Evolutionary conservation across 2,113 vertebrate genomes (phyloP), one percentile per base, ranked within the genome.

Genomic region (Tyto alba): DNA sequence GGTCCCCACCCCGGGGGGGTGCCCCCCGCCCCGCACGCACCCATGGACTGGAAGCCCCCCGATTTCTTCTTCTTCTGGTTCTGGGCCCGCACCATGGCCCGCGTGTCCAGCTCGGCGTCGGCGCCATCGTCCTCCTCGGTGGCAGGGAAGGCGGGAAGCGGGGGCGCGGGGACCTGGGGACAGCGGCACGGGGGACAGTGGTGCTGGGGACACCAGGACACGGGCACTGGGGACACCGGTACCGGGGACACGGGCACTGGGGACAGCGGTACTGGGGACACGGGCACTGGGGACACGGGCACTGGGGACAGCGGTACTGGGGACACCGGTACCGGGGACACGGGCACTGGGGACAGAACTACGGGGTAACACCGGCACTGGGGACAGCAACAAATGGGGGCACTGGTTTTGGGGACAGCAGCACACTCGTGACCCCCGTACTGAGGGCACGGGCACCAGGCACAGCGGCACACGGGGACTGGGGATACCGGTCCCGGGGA

Each of bases 51-150:
- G 97, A 99, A 99, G n/a, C 99, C 99, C 10, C 99, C 99, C 0
- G 99, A 99, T 83, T 99, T 99, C 97, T 99, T 99, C 95, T 99
- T 99, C 97, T 99, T 99, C 98, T 99, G 99, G 98, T 99, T 99
- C 97, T 99, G 99, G 6, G 99, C 99, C 57, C 98, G 98, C 66
- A 99, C 98, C 97, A 99, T 96, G 95, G 99, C 97, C 86, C 98
- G 98, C 2, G 98, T 99, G 98, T 99, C 99, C 0, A 96, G 98
- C 96, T 99, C 99, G 20, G 98, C 97, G 2, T 99, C 99, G 3
- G 98, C 74, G 7, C 85, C 98, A 5, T 99, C 99, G 8, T 98
- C 75, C 48, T 93, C 98, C 14, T 99, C 97, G 0, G 97, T 17
- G 1, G 97, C 47, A 0, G 99, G 99, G 86, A 99, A 99, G 45